A percentile compares a stretch with the other conserved stretches of the same genome.
Conservation (phyloP, 2,797 vertebrate genomes). For the Lindbergichthys nudifrons region DNA sequence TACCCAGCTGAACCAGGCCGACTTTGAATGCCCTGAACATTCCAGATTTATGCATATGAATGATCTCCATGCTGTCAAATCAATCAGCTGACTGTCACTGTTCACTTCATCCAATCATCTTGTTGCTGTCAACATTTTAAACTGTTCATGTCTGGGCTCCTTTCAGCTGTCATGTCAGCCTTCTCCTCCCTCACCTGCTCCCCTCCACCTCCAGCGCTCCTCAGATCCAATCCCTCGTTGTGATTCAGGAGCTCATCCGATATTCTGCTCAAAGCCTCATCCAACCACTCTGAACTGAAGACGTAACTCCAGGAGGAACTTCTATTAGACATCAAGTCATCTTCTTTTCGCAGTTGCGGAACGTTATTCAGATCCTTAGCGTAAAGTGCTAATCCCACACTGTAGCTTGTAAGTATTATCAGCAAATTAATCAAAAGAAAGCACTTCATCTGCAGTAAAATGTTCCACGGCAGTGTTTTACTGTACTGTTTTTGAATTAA, state of each 20-base stretch:
- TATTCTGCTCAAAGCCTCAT: constrained; percentile 9
- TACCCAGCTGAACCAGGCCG: neutral
- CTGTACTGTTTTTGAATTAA: too few species aligned
- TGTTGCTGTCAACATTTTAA: constrained; percentile 15
- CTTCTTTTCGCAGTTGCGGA: neutral
- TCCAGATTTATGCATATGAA: neutral
- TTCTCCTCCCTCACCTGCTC: constrained; percentile 16
- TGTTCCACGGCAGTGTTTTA: too few species aligned
- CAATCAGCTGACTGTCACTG: neutral
- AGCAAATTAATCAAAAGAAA: too few species aligned
- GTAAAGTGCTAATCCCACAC: too few species aligned
- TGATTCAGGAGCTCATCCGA: constrained; percentile 9
- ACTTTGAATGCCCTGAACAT: neutral
- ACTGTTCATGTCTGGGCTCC: constrained; percentile 1
- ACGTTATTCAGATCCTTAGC: too few species aligned
- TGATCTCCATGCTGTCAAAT: neutral
- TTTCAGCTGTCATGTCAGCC: constrained; percentile 14
- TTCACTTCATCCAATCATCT: neutral
- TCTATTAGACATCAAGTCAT: neutral
- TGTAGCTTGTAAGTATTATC: too few species aligned
- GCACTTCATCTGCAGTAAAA: too few species aligned
- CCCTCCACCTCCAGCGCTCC: constrained; percentile 5
- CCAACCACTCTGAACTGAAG: neutral
- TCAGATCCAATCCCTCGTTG: constrained; percentile 1
- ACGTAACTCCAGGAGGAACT: neutral